Evolutionary conservation across 2,113 vertebrate species (phyloP), one percentile per base, ranked within the genome.

Genomic region (Lepus americanus): DNA sequence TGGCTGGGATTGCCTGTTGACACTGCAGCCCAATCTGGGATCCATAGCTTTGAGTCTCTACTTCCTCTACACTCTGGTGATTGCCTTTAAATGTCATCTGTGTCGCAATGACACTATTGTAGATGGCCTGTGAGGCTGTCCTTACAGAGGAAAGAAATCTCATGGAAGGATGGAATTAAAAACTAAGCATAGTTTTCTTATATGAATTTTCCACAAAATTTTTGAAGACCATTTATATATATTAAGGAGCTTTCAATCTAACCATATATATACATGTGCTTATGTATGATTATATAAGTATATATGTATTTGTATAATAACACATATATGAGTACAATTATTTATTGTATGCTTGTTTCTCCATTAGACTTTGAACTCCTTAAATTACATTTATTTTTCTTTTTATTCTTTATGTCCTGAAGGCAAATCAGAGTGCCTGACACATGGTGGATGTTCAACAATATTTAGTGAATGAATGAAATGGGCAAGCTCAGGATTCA

Each of bases 401-500:
- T 94, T 88, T 87, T 23, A 78, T 86, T 39, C 33, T 92, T 84
- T 49, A 51, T 76, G 39, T 74, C 74, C 11, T 66, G 27, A 92
- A 93, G 33, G 29, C 63, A 12, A 13, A 89, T 87, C 14, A 85
- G 23, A 27, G 20, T 81, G 27, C 29, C 33, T 85, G 51, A 83
- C 6, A 87, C 10, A 67, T 11, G 81, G 22, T 29, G 66, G 67
- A 59, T 70, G 4, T 16, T 92, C 64, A 87, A 72, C 64, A 92
- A 73, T 69, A 80, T 33, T 80, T 70, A 4, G 53, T 81, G 49
- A 78, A 33, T 78, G 19, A 90, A 88, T 12, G 7, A 90, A 49
- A 7, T 29, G 85, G 72, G 80, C n/a, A 89, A 94, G 13, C 29
- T 80, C 31, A 76, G 81, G 72, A 89, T 92, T 95, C 44, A 80